Base-by-base conservation (phyloP, 1,140 invertebrate genomes). In the Archegozetes longisetosus region DNA sequence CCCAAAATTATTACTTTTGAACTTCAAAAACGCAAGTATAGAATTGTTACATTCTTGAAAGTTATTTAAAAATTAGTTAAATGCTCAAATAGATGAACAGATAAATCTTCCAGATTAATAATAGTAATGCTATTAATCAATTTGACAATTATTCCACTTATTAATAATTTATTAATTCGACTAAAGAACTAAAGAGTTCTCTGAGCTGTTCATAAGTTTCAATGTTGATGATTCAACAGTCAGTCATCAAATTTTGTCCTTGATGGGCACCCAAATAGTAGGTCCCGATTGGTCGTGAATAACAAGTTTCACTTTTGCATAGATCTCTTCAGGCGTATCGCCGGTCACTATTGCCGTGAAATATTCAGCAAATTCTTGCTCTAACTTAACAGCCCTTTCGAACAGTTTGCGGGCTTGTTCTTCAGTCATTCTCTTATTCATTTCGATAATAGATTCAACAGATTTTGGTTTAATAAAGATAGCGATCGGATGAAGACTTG, bases 381-480 rank as follows among this genome's bases (percentile, higher is more conserved):
- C 95, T 77, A 97, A 87, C 76, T 97, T 96, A 57, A 92, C 74
- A 55, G 92, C 88, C 70, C 92, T 82, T 71, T 98, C 91, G 74
- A 82, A 96, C 20, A 88, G 91, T 77, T 95, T 92, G 74, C 88
- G 86, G 26, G 92, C 94, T 78, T 98, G 92, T 68, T 98, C 94
- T 73, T 98, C 94, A 53, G 88, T 92, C 80, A 95, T 93, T 70
- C 91, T 79, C 71, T 96, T 95, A 74, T 97, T 97, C 91, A 95
- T 96, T 77, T 98, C 93, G 90, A 94, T 91, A 61, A 97, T 88
- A 61, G 89, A 90, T 74, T 96, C 90, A 58, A 90, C 82, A 63
- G 89, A 93, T 78, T 93, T 95, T 66, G 95, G 96, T 78, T 97
- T 97, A 66, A 98, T 91, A 76, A 98, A 97, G 70, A 98, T 85